Conservation (phyloP, 2,888 invertebrate species). For the Sphaerophoria rueppellii region DNA sequence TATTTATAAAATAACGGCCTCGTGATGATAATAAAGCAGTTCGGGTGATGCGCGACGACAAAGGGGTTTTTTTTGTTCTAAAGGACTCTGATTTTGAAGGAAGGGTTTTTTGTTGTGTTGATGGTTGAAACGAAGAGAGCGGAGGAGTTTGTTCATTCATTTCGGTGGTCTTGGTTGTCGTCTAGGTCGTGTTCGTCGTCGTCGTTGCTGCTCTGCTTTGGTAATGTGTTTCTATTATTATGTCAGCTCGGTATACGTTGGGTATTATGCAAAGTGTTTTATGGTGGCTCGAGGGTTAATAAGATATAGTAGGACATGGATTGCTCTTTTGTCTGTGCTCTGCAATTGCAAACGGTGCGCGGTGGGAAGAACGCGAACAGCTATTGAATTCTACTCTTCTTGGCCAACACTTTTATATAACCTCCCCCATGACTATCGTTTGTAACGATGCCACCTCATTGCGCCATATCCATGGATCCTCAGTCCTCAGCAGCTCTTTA, state of each 20-base stretch:
- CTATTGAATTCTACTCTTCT: slow-evolving; percentile 69
- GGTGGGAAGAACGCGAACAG: slow-evolving; percentile 22
- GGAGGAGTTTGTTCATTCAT: slow-evolving; percentile 52
- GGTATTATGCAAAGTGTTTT: slow-evolving; percentile 75
- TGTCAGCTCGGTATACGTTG: slow-evolving; percentile 73
- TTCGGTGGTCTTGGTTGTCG: slow-evolving; percentile 46
- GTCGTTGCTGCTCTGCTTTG: slow-evolving; percentile 63
- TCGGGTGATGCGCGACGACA: slow-evolving; percentile 71
- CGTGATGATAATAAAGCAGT: slow-evolving; percentile 68
- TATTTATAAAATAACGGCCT: slow-evolving; percentile 61
- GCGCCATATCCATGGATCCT: slow-evolving; percentile 3
- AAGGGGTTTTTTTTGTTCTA: slow-evolving; percentile 54
- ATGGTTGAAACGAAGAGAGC: slow-evolving; percentile 1
- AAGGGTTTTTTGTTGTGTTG: slow-evolving; percentile 59
- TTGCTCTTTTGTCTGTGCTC: slow-evolving; percentile 72
- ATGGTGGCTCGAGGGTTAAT: slow-evolving; percentile 75
- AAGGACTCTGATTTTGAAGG: background rate
- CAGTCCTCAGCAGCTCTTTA: slow-evolving; percentile 48
- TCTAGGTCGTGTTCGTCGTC: slow-evolving; percentile 50
- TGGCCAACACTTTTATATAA: slow-evolving; percentile 39
- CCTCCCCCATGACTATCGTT: background rate
- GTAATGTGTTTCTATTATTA: slow-evolving; percentile 74
- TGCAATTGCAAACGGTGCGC: slow-evolving; percentile 52
- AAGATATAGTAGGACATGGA: slow-evolving; percentile 72
- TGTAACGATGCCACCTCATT: slow-evolving; percentile 17